Percentiles rank a stretch among this genome's conserved stretches.
These are phyloP conservation scores for Spatulosminthurus flaviceps DNA, from an alignment of 2,888 invertebrate genomes.

Conservation along the genomic window DNA sequence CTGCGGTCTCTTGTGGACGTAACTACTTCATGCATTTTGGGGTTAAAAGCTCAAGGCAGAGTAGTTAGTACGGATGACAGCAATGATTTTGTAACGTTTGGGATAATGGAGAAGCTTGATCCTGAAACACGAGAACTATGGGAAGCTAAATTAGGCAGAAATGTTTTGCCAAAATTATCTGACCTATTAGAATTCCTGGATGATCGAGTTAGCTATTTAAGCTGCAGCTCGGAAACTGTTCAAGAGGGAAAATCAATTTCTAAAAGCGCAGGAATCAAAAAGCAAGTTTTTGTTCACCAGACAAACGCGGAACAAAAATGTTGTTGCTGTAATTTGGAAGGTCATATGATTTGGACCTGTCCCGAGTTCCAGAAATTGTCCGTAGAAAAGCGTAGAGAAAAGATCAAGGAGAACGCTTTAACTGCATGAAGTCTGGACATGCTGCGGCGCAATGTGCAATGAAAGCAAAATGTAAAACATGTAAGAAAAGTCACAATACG, in stretches of 20 bases:
- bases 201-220: too few relatives aligned
- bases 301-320: too few relatives aligned
- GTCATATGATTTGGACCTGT: too few relatives aligned
- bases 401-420: constrained; percentile 30
- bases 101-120: background rate
- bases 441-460: constrained; percentile 16
- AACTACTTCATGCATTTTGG: too few relatives aligned
- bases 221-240: background rate
- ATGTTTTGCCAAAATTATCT: background rate
- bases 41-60: too few relatives aligned
- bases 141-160: background rate
- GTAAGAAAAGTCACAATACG: constrained; percentile 21
- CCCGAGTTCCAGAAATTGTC: background rate
- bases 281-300: too few relatives aligned
- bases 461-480: constrained; percentile 12
- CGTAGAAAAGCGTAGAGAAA: background rate
- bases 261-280: too few relatives aligned
- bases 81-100: too few relatives aligned
- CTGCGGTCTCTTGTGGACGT: too few relatives aligned
- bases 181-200: background rate
- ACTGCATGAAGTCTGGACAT: constrained; percentile 18
- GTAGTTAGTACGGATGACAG: too few relatives aligned
- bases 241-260: too few relatives aligned
- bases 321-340: too few relatives aligned
- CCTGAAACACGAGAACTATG: background rate